Base-by-base conservation (phyloP, 2,888 invertebrate genomes). In the Drosophila percnosoma region DNA sequence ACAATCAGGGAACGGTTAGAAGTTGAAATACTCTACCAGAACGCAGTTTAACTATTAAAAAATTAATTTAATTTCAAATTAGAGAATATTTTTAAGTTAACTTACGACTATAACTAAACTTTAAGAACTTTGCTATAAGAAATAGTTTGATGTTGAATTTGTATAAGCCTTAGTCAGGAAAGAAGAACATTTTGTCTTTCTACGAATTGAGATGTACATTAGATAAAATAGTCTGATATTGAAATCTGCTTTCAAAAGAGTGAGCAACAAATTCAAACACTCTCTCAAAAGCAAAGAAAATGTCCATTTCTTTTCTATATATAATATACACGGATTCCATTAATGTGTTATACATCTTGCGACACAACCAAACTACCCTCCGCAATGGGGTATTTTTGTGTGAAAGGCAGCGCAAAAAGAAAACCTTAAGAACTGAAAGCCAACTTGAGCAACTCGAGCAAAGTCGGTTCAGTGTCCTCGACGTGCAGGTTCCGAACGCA, bases 401-500 rank as follows among this genome's bases (percentile, higher is more conserved):
- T 21, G 42, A 21, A 21, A 21, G 21, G 42, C 42, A 42, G 40
- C 5, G 29, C 29, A 54, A 34, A 53, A 33, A 15, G 11, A 57
- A 38, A 61, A 49, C 31, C 63, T 38, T 42, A 69, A 51, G 61
- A 40, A 57, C 65, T 75, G 24, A 75, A 55, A 66, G 70, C 64
- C 55, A 68, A 68, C 67, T 64, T 71, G 33, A 38, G 29, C 21
- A 57, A 40, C 40, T 31, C 15, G 54, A 55, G 38, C 42, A 57
- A 68, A 48, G 65, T 52, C 63, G 53, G 58, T 53, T 55, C 63
- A 38, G 54, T 59, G 72, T 61, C 63, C 68, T 61, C 75, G 66
- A 78, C 72, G 78, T 75, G 73, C 82, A 51, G 69, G 78, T 61
- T 51, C 58, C 73, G 49, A 58, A 51, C 70, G 29, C 68, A 68